A percentile compares a stretch with the other conserved stretches of the same genome.
phyloP scores from a whole-genome alignment of 2,888 invertebrate species.

The Melolontha melolontha region DNA sequence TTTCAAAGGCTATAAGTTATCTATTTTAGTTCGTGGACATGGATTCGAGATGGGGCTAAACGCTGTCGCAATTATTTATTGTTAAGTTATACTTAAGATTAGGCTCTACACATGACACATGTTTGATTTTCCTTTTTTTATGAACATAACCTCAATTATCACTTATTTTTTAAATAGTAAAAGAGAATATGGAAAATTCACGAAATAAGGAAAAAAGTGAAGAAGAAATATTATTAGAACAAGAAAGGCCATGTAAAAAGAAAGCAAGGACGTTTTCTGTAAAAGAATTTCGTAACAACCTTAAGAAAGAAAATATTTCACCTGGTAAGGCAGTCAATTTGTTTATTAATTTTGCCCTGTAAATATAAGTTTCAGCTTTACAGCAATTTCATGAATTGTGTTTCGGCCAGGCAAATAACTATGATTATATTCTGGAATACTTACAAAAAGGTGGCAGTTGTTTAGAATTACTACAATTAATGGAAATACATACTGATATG shows the following conservation, averaged over 20 bases:
- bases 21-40: too few relatives aligned
- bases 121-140: too few relatives aligned
- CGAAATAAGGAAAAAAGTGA: not conserved
- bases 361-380: conserved; percentile 34
- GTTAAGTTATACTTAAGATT: too few relatives aligned
- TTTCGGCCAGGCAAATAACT: conserved; percentile 7
- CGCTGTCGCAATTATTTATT: too few relatives aligned
- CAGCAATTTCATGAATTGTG: conserved; percentile 36
- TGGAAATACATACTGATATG: conserved; percentile 72
- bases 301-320: conserved; percentile 26
- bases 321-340: conserved; percentile 16
- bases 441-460: conserved; percentile 78
- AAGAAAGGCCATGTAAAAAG: conserved; percentile 23
- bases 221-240: not conserved
- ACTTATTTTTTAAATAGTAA: too few relatives aligned
- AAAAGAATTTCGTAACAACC: conserved; percentile 38
- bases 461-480: conserved; percentile 75
- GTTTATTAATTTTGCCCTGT: not conserved
- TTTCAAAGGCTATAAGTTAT: too few relatives aligned
- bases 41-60: too few relatives aligned
- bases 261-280: conserved; percentile 37
- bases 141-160: too few relatives aligned
- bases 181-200: conserved; percentile 15
- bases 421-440: conserved; percentile 67
- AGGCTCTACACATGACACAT: too few relatives aligned